Evolutionary conservation across 2,797 vertebrate species (phyloP).

Genomic region (Clangula hyemalis): DNA sequence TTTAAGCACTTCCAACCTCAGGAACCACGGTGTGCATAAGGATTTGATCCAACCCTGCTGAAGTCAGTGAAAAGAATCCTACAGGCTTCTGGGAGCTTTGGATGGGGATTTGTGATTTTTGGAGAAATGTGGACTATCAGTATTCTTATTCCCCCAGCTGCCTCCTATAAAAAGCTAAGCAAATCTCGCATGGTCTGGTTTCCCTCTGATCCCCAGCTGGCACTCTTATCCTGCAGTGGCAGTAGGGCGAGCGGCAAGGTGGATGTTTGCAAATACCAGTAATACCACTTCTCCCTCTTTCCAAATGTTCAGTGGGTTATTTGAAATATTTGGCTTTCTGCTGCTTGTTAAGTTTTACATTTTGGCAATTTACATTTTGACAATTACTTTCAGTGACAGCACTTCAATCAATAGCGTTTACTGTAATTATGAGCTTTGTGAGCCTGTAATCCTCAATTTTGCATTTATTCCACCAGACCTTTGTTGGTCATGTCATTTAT

Average conservation of each 20-base stretch:
- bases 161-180: conserved; percentile 17
- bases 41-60: neutral
- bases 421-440: neutral
- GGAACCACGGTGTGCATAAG: neutral
- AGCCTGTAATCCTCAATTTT: neutral
- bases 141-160: neutral
- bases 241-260: neutral
- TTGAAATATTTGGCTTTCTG: neutral
- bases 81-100: neutral
- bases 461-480: neutral
- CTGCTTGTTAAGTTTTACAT: neutral
- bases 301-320: neutral
- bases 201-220: neutral
- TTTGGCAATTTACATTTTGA: neutral
- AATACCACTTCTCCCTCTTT: neutral
- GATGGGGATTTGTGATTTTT: neutral
- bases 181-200: neutral
- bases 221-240: neutral
- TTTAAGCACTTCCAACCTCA: conserved; percentile 32
- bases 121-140: neutral
- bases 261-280: neutral
- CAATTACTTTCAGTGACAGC: neutral
- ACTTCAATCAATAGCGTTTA: neutral
- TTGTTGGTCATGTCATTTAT: neutral
- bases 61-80: neutral